Base-by-base conservation (phyloP, 2,113 vertebrate genomes). In the Peromyscus maniculatus region DNA sequence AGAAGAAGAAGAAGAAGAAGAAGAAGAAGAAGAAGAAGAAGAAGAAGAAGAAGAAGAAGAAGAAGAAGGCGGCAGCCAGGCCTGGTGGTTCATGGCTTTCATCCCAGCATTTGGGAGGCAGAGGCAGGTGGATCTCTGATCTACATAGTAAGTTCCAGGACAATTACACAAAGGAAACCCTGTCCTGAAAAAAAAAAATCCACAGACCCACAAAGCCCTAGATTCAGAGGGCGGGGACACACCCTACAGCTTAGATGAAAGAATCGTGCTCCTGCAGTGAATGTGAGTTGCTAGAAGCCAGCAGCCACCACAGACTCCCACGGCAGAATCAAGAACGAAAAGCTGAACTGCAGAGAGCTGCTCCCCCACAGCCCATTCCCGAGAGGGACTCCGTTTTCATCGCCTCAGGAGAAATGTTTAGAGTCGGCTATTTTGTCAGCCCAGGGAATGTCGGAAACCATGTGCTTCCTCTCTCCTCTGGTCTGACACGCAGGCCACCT, bases 381-480 rank as follows among this genome's bases (percentile, higher is more conserved):
- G 1, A 87, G 21, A 71, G 71, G 33, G 57, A 55, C 49, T 19
- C 77, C 57, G 43, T 52, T 96, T 92, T 79, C 55, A 28, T 59
- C 36, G 57, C 43, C 91, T 67, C 9, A 39, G 31, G 52, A 72
- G 80, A 95, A 87, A 77, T 83, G 80, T 75, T 36, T 5, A 6
- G 0, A 33, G 33, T 16, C 96, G 72, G 66, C 74, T 91, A 49
- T 77, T 89, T 64, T 83, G 77, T 86, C 67, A 77, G 87, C 28
- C 57, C 15, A 16, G 17, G 28, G 57, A 95, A 78, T 79, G 11
- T 66, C 84, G 88, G 75, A 96, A 96, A 74, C 94, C 86, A 71
- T 55, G 79, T 79, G 84, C 64, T 97, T 97, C 96, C 96, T 97
- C 79, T 80, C 87, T 19, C 10, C 66, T 59, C 59, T 8, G 62